phyloP scores from a whole-genome alignment of 2,888 invertebrate genomes.

The Metellina segmentata region DNA sequence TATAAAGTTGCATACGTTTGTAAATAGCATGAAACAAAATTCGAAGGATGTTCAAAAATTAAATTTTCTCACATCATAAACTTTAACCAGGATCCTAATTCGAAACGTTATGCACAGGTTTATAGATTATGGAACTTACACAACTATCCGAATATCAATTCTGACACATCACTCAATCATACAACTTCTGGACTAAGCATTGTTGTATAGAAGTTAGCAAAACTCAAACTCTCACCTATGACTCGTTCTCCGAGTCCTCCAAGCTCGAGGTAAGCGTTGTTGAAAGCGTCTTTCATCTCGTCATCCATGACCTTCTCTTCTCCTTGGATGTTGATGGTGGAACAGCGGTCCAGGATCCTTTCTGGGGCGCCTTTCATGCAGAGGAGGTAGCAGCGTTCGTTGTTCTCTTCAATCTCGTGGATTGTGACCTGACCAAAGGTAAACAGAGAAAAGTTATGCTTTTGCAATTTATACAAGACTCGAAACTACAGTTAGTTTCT shows the following conservation, averaged over 20 bases:
- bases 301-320: constrained; percentile 83
- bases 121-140: too few relatives aligned
- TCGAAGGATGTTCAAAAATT: too few relatives aligned
- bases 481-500: neutral
- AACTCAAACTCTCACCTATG: constrained; percentile 76
- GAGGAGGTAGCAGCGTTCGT: constrained; percentile 85
- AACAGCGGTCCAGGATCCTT: constrained; percentile 86
- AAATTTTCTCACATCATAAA: too few relatives aligned
- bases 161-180: too few relatives aligned
- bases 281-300: constrained; percentile 83
- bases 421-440: constrained; percentile 84
- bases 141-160: too few relatives aligned
- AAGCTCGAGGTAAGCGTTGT: constrained; percentile 87
- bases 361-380: constrained; percentile 93
- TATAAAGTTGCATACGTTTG: too few relatives aligned
- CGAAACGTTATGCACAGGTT: too few relatives aligned
- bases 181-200: too few relatives aligned
- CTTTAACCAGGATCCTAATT: too few relatives aligned
- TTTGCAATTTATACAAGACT: neutral
- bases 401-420: constrained; percentile 83
- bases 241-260: constrained; percentile 93
- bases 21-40: too few relatives aligned
- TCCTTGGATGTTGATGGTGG: constrained; percentile 84
- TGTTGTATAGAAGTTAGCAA: too few relatives aligned
- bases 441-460: neutral